phyloP scores from a whole-genome alignment of 2,797 vertebrate genomes.

The Microctenopoma lineatum region DNA sequence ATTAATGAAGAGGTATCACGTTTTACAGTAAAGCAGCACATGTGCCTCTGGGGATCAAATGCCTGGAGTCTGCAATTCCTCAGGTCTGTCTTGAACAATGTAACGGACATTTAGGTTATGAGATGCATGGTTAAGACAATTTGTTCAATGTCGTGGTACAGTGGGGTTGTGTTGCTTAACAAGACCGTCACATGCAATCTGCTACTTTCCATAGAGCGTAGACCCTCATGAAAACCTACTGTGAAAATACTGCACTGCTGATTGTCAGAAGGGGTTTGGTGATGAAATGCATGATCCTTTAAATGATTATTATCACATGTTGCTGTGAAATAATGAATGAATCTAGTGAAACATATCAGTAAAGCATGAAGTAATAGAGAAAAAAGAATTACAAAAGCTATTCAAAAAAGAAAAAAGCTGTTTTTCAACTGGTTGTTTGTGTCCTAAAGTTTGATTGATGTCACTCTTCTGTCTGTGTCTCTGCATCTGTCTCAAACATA shows the following conservation, averaged over 20 bases:
- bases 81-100: slow-evolving; percentile 79
- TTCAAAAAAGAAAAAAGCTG: slow-evolving; percentile 17
- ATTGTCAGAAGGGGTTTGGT: slow-evolving; percentile 51
- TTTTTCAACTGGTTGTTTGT: slow-evolving; percentile 9
- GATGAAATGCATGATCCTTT: slow-evolving; percentile 49
- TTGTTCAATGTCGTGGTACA: slow-evolving; percentile 65
- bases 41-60: slow-evolving; percentile 64
- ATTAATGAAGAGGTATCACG: slow-evolving; percentile 82
- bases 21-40: slow-evolving; percentile 78
- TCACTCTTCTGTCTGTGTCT: slow-evolving; percentile 18
- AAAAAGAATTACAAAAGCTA: slow-evolving; percentile 16
- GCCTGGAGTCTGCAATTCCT: slow-evolving; percentile 68
- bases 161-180: slow-evolving; percentile 75
- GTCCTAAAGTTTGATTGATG: background rate
- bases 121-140: slow-evolving; percentile 70
- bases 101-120: slow-evolving; percentile 68
- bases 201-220: slow-evolving; percentile 52
- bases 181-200: slow-evolving; percentile 76
- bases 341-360: slow-evolving; percentile 22
- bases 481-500: background rate
- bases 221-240: slow-evolving; percentile 69
- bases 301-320: slow-evolving; percentile 51
- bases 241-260: slow-evolving; percentile 50
- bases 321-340: slow-evolving; percentile 17
- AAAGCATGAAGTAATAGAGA: slow-evolving; percentile 23